These are phyloP conservation scores for Pelusios castaneus DNA, from an alignment of 2,113 vertebrate genomes.

Conservation along the genomic window DNA sequence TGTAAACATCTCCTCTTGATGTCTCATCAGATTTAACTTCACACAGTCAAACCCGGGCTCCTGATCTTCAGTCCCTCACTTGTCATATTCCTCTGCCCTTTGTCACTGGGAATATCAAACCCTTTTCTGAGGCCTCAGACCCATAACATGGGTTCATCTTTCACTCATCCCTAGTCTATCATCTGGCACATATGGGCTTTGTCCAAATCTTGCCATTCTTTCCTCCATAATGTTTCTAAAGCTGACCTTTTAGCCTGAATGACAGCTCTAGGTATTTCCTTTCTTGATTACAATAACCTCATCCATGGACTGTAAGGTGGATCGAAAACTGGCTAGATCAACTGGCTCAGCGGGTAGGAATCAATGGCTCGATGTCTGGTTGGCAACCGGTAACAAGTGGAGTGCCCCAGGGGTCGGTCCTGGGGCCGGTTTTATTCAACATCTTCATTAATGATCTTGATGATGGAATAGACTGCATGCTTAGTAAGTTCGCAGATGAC, in stretches of 20 bases:
- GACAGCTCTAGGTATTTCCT: neutral
- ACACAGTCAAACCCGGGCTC: fast-evolving
- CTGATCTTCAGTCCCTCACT: neutral
- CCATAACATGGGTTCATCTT: neutral
- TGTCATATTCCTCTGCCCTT: neutral
- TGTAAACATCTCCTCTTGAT: neutral
- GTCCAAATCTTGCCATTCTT: neutral
- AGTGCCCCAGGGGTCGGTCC: no score
- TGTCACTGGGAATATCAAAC: neutral
- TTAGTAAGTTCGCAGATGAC: no score
- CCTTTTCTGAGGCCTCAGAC: neutral
- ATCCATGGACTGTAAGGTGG: no score
- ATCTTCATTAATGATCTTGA: no score
- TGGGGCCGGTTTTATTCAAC: no score
- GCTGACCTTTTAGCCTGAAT: neutral
- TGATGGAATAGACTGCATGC: no score
- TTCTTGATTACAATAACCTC: neutral
- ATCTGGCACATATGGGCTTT: neutral
- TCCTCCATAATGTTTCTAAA: neutral
- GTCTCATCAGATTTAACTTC: neutral
- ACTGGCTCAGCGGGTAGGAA: no score
- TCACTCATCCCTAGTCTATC: neutral
- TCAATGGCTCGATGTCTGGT: no score
- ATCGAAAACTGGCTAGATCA: no score
- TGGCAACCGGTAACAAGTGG: no score